Base-by-base conservation (phyloP, 1,140 invertebrate genomes). In the Mesaphorura yosii region DNA sequence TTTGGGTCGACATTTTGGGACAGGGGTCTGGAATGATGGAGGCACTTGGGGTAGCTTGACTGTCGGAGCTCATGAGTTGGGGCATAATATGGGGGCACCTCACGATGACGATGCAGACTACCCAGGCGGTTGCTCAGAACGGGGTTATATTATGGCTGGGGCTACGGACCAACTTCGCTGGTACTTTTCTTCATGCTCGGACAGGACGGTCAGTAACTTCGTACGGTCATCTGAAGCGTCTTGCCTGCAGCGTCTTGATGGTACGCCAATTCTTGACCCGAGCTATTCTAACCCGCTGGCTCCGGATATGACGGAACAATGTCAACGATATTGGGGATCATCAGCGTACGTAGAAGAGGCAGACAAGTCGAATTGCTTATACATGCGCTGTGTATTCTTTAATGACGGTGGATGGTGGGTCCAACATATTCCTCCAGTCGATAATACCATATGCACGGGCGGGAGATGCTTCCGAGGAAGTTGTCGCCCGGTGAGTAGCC, bases 51-150 rank as follows among this genome's bases (percentile, higher is more conserved):
- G 46, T 6, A 51, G 48, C 34, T 1, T 57, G 2, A 51, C 54
- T 15, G 54, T 51, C 14, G 54, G 41, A 7, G 54, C 54, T 19
- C 54, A 57, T 47, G 54, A 57, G 27, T 31, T 57, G 28, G 54
- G 41, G 15, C 48, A 57, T 29, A 50, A 38, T 15, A 4, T 55
- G 26, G 53, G 53, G 2, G 53, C 53, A n/a, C 53, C 53, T 26
- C 53, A 55, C 26, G 53, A 55, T 23, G 53, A 55, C 29, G 41
- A 53, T 53, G 27, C 23, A 29, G 29, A 54, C 12, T 46, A 17
- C 26, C 23, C 38, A 10, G 26, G 26, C 2, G 45, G 53, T 20
- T 49, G 46, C 22, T 4, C 37, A 27, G 37, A 40, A 7, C 25
- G 25, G 15, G 53, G 46, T 15, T 55, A 29, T n/a, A 48, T 55